phyloP scores from a whole-genome alignment of 1,140 invertebrate genomes.

The Hydropsyche tenuis region DNA sequence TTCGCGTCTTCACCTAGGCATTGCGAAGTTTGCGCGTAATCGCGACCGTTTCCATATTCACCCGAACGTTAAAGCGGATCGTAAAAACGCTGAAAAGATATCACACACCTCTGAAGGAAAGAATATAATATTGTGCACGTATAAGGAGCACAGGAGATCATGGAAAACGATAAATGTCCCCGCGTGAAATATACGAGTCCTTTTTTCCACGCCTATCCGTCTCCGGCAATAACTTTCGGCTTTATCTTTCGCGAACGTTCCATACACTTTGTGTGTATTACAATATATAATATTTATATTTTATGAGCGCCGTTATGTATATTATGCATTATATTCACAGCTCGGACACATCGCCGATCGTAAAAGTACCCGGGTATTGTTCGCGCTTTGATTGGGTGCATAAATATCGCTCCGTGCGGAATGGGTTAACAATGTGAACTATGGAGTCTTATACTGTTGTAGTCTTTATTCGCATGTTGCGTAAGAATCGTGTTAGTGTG shows the following conservation, averaged over 20 bases:
- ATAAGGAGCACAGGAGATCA: no score
- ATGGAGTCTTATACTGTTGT: no score
- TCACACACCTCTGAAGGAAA: neutral
- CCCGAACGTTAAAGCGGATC: conserved; percentile 17
- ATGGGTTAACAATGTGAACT: neutral
- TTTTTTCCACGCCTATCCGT: conserved; percentile 23
- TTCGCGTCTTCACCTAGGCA: no score
- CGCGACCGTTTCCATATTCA: conserved; percentile 28
- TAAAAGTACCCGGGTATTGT: conserved; percentile 15
- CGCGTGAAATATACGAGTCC: conserved; percentile 24
- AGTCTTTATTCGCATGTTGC: no score
- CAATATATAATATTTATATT: no score
- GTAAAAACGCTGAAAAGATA: conserved; percentile 34
- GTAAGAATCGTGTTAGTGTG: no score
- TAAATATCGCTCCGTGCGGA: neutral
- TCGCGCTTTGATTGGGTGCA: conserved; percentile 11
- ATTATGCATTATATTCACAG: no score
- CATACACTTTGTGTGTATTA: no score
- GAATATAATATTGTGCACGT: no score
- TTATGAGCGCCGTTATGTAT: no score
- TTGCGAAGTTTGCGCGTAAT: conserved; percentile 23
- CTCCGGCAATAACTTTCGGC: conserved; percentile 32
- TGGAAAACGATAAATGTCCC: conserved; percentile 24
- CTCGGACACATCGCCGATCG: neutral
- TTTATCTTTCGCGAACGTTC: conserved; percentile 25